Conservation (phyloP, 2,113 vertebrate genomes). For the Propithecus coquereli region DNA sequence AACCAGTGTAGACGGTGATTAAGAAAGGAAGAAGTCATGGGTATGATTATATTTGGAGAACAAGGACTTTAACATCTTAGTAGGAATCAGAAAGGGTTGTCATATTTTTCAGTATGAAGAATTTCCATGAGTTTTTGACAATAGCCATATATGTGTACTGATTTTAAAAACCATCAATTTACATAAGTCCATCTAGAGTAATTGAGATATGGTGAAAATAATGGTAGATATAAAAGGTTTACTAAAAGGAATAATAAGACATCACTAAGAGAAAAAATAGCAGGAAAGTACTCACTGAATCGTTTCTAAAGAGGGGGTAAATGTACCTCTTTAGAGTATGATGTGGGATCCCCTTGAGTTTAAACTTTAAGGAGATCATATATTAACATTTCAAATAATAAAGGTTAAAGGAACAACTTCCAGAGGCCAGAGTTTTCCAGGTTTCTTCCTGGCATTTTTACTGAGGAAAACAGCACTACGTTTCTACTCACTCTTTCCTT, state of each 20-base stretch:
- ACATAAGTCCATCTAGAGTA: background rate
- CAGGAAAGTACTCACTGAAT: background rate
- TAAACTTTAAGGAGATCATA: background rate
- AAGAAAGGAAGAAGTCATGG: background rate
- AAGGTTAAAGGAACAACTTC: background rate
- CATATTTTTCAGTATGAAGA: background rate
- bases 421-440: background rate
- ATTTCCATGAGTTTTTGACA: background rate
- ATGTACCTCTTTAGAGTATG: background rate
- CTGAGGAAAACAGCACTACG: background rate
- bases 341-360: background rate
- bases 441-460: background rate
- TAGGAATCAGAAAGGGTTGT: background rate
- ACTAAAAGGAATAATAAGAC: background rate
- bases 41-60: background rate
- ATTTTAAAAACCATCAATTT: background rate
- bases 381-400: conserved; percentile 26
- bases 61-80: background rate
- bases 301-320: background rate
- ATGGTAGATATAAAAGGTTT: background rate
- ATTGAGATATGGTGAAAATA: background rate
- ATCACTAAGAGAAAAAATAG: background rate
- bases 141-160: background rate
- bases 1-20: background rate
- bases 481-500: background rate